Conservation (phyloP, 2,113 vertebrate genomes). For the Nothobranchius kuhntae region DNA sequence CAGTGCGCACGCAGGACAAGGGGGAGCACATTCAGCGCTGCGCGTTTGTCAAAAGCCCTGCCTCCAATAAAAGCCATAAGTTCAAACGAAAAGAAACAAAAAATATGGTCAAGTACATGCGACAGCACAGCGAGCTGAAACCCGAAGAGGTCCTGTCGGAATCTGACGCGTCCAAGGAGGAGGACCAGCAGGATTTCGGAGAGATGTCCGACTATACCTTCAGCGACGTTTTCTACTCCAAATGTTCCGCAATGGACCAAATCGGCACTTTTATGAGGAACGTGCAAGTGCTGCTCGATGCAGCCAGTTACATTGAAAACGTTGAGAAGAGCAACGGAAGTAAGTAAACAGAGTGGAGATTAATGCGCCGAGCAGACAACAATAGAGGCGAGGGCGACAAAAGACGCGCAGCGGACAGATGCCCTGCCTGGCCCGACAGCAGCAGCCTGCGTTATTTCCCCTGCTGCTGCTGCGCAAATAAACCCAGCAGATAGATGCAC, state of each 20-base stretch:
- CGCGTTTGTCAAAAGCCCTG: constrained; percentile 35
- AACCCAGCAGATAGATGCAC: no score
- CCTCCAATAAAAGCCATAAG: constrained; percentile 6
- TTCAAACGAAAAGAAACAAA: neutral
- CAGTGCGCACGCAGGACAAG: constrained; percentile 61
- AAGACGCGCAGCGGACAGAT: constrained; percentile 68
- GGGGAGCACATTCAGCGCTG: constrained; percentile 43
- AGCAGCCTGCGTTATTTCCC: constrained; percentile 31
- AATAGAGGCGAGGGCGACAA: constrained; percentile 77
- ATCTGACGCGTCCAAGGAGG: constrained; percentile 77
- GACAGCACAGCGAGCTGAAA: constrained; percentile 82
- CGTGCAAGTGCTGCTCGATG: constrained; percentile 92
- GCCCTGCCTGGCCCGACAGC: constrained; percentile 26
- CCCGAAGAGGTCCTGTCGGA: constrained; percentile 78
- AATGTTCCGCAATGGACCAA: constrained; percentile 85
- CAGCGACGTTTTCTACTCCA: constrained; percentile 84
- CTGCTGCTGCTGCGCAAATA: constrained; percentile 37
- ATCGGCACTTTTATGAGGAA: constrained; percentile 93
- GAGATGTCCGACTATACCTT: constrained; percentile 85
- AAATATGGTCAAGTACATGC: constrained; percentile 85
- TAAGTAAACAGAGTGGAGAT: constrained; percentile 79
- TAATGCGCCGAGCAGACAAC: constrained; percentile 77
- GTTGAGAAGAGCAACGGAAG: constrained; percentile 92
- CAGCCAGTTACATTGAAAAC: constrained; percentile 90
- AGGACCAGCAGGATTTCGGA: constrained; percentile 73